Percentiles rank a stretch among this genome's conserved stretches.
Evolutionary conservation across 2,113 vertebrate genomes (phyloP).

Genomic region (Prunella fulvescens): DNA sequence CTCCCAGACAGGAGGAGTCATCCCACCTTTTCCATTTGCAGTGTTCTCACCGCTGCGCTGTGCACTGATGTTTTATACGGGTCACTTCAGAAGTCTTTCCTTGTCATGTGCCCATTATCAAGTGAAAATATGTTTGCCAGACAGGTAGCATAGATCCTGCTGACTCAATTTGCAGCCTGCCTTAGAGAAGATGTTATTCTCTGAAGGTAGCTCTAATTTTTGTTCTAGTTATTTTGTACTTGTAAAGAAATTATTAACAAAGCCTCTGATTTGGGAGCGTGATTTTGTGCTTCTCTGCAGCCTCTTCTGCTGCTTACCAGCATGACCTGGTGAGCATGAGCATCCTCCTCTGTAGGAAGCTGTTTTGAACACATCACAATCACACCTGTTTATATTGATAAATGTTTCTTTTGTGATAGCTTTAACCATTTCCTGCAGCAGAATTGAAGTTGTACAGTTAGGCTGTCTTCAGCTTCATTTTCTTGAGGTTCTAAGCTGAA

Average conservation of each 20-base stretch:
- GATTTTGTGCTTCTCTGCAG: background rate
- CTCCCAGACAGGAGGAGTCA: background rate
- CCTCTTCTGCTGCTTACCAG: background rate
- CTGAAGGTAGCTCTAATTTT: background rate
- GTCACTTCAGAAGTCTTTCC: background rate
- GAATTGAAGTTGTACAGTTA: background rate
- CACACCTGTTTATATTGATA: background rate
- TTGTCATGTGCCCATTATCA: background rate
- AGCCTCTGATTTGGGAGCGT: background rate
- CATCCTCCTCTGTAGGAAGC: background rate
- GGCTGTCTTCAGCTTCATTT: background rate
- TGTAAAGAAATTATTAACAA: background rate
- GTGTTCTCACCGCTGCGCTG: rapidly evolving
- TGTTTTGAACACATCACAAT: background rate
- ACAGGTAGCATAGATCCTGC: background rate
- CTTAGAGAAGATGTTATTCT: background rate
- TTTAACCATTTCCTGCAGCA: background rate
- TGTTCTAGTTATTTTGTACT: background rate
- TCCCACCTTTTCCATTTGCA: background rate
- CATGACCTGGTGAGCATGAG: background rate
- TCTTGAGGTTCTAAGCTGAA: background rate
- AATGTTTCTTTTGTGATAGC: background rate
- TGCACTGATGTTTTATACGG: rapidly evolving
- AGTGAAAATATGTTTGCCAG: background rate
- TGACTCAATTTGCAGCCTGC: background rate